These are phyloP conservation scores for Zoanthus gigantus DNA, from an alignment of 92 coral and sea anemone genomes.

Conservation along the genomic window DNA sequence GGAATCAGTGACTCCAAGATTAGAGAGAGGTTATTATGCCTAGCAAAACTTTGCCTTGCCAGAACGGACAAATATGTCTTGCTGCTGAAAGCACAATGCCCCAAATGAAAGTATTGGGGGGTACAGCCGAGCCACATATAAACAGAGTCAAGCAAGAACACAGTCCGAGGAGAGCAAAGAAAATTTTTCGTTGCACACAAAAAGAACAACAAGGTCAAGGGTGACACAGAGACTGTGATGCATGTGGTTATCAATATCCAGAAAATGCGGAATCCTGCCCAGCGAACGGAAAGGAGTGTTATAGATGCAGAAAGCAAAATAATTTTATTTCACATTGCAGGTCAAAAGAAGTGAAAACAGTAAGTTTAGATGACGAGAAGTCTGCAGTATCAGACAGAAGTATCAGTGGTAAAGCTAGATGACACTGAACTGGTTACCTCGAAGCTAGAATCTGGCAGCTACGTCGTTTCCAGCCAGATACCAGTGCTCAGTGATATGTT, in stretches of 20 bases:
- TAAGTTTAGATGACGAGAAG: too few species aligned
- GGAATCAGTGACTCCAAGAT: neutral
- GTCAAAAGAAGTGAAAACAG: too few species aligned
- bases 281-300: neutral
- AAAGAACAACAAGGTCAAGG: neutral
- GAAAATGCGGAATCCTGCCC: neutral
- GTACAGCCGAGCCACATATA: too few species aligned
- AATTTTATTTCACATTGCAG: neutral
- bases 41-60: neutral
- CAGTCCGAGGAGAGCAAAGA: too few species aligned
- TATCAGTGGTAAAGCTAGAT: conserved; percentile 38
- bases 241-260: neutral
- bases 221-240: neutral
- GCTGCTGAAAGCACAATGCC: neutral
- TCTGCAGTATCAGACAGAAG: too few species aligned
- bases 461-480: conserved; percentile 56
- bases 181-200: too few species aligned
- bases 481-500: neutral
- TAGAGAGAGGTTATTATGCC: neutral
- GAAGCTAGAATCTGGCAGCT: conserved; percentile 65
- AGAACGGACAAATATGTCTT: neutral
- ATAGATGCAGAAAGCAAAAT: neutral
- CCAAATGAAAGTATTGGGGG: too few species aligned
- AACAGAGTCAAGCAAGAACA: too few species aligned
- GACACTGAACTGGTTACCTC: conserved; percentile 63